These are phyloP conservation scores for Gephyroberyx darwinii DNA, from an alignment of 2,797 vertebrate species.

Conservation along the genomic window DNA sequence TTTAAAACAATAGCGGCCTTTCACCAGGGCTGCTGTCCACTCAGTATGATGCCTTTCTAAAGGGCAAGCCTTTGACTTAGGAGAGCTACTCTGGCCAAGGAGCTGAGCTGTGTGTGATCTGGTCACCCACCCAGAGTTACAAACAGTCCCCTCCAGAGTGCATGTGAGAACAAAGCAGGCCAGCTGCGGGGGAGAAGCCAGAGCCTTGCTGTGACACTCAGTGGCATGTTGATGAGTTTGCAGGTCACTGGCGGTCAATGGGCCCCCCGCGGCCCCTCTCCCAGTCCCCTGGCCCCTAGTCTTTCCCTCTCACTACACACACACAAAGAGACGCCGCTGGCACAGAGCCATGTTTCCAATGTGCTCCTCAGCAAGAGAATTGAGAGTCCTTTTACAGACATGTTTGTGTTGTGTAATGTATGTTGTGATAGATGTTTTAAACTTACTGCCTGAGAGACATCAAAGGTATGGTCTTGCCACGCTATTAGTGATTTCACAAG, in stretches of 20 bases:
- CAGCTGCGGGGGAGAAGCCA: slow-evolving; percentile 70
- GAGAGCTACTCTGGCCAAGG: slow-evolving; percentile 55
- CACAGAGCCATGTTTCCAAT: slow-evolving; percentile 71
- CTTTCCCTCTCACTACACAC: slow-evolving; percentile 84
- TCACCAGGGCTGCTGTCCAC: slow-evolving; percentile 26
- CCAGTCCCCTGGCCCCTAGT: slow-evolving; percentile 74
- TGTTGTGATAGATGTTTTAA: slow-evolving; percentile 42
- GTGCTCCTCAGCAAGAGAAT: slow-evolving; percentile 69
- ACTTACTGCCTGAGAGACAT: slow-evolving; percentile 7
- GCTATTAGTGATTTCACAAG: slow-evolving; percentile 1
- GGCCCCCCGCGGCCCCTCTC: slow-evolving; percentile 78
- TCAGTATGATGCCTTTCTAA: slow-evolving; percentile 53
- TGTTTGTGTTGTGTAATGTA: slow-evolving; percentile 60
- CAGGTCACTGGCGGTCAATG: slow-evolving; percentile 82
- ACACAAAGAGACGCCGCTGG: slow-evolving; percentile 78
- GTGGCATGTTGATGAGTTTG: slow-evolving; percentile 85
- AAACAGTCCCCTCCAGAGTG: slow-evolving; percentile 66
- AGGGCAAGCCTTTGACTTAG: slow-evolving; percentile 53
- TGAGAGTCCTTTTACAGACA: slow-evolving; percentile 66
- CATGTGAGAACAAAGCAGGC: slow-evolving; percentile 73
- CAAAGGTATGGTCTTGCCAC: background rate
- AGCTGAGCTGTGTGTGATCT: slow-evolving; percentile 71
- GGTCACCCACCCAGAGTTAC: slow-evolving; percentile 73
- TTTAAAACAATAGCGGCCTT: slow-evolving; percentile 36
- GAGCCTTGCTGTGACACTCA: slow-evolving; percentile 77